Conservation (phyloP, 37 sponge, comb jelly and placozoan genomes). For the Tethya wilhelma region DNA sequence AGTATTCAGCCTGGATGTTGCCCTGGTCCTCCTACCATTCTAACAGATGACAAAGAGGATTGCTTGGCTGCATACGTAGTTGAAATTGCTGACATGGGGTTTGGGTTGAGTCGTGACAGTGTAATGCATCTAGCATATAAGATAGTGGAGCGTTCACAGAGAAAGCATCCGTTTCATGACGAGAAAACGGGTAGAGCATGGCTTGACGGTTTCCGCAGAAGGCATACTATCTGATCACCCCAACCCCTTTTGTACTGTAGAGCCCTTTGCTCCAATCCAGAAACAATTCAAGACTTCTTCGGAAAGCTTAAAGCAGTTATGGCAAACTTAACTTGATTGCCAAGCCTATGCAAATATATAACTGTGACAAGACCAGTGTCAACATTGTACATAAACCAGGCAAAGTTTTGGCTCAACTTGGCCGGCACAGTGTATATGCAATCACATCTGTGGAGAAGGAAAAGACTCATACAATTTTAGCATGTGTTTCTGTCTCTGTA, state of each 20-base stretch:
- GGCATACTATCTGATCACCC: constrained; percentile 30
- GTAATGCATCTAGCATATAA: too few relatives aligned
- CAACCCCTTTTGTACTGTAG: constrained; percentile 57
- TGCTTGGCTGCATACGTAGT: too few relatives aligned
- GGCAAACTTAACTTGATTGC: constrained; percentile 31
- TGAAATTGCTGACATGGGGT: too few relatives aligned
- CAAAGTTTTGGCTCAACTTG: constrained; percentile 30
- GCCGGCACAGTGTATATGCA: constrained; percentile 35
- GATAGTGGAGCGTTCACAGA: too few relatives aligned
- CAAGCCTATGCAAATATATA: constrained; percentile 61
- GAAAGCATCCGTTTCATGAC: too few relatives aligned
- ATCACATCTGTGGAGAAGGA: constrained; percentile 46
- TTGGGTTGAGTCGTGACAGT: too few relatives aligned
- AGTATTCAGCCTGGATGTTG: too few relatives aligned
- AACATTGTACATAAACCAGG: constrained; percentile 37
- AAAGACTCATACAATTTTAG: constrained; percentile 45
- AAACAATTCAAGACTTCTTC: neutral
- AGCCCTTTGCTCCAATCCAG: constrained; percentile 27
- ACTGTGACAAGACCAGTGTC: constrained; percentile 46
- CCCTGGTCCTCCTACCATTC: too few relatives aligned
- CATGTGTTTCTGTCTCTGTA: constrained; percentile 48
- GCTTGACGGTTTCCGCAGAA: constrained; percentile 36
- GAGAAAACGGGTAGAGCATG: too few relatives aligned
- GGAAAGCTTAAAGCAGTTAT: constrained; percentile 31
- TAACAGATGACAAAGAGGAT: too few relatives aligned